Percentiles rank a stretch among this genome's conserved stretches.
These are phyloP conservation scores for Acrocera orbiculus DNA, from an alignment of 2,888 invertebrate species.

Conservation along the genomic window DNA sequence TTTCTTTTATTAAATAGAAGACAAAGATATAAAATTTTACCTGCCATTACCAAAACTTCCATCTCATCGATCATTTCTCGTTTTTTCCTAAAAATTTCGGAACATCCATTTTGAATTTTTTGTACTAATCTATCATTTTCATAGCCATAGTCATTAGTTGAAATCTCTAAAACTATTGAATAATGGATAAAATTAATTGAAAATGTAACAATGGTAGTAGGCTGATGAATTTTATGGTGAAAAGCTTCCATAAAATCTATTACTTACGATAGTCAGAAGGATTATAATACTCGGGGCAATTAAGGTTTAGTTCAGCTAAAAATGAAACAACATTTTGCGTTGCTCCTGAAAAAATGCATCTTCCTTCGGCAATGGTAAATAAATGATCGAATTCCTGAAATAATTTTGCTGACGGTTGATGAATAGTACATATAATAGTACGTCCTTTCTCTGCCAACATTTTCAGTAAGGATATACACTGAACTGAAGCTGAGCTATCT, in stretches of 20 bases:
- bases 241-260: neutral
- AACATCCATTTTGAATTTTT: slow-evolving; percentile 45
- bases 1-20: too few relatives aligned
- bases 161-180: slow-evolving; percentile 56
- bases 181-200: too few relatives aligned
- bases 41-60: slow-evolving; percentile 26
- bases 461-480: slow-evolving; percentile 63
- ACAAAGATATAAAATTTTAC: too few relatives aligned
- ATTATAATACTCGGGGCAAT: slow-evolving; percentile 78
- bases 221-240: neutral
- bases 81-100: slow-evolving; percentile 35
- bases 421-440: slow-evolving; percentile 76
- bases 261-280: slow-evolving; percentile 76
- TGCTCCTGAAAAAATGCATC: slow-evolving; percentile 65
- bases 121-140: slow-evolving; percentile 36
- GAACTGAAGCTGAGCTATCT: slow-evolving; percentile 67
- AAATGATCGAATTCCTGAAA: slow-evolving; percentile 80
- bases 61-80: slow-evolving; percentile 28
- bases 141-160: slow-evolving; percentile 58
- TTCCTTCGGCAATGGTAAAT: slow-evolving; percentile 64
- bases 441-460: slow-evolving; percentile 66
- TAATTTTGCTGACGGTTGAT: slow-evolving; percentile 75
- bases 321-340: slow-evolving; percentile 59
- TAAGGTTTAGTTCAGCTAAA: slow-evolving; percentile 47
- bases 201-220: too few relatives aligned